Evolutionary conservation across 1,140 invertebrate species (phyloP), one percentile per base, ranked within the genome.

Genomic region (Antheraea pernyi): DNA sequence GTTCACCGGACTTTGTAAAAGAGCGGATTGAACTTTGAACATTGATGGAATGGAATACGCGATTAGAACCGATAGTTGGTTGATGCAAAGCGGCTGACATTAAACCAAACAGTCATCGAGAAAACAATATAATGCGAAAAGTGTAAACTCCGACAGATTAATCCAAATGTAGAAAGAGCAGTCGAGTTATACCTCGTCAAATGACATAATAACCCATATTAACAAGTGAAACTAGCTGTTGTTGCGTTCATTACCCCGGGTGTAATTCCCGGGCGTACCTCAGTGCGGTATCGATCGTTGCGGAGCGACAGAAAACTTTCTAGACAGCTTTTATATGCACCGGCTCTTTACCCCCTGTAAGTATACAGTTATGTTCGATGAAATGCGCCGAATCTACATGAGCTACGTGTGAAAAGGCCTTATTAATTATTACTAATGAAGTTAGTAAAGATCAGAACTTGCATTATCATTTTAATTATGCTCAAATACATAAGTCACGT

Each of bases 261-360:
- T 81, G 78, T 83, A 83, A 85, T 80, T 80, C 85, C 80, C 77
- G 71, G 75, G 77, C 80, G 79, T 77, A 82, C 84, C 80, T 85
- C 83, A 75, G 75, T 77, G 76, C 77, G 71, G 79, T 91, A 89
- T 89, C 85, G 90, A 93, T 92, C 89, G 80, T 74, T 76, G 80
- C 84, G 80, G 67, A 89, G 88, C 90, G 85, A 87, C 88, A 88
- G 88, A 89, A 90, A 93, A 93, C 92, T 93, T 92, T 93, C 90
- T 90, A 93, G 92, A 93, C 92, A 87, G 89, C 89, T 93, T 93
- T 93, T 93, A 92, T 92, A 92, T 93, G 91, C 91, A 91, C 82
- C 86, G 77, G 82, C 85, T 85, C 83, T 90, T 87, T 87, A 84
- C 77, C 79, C 77, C 78, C 80, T 78, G 62, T 64, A 64, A 19